phyloP scores from a whole-genome alignment of 2,797 vertebrate species.

The Anas acuta region DNA sequence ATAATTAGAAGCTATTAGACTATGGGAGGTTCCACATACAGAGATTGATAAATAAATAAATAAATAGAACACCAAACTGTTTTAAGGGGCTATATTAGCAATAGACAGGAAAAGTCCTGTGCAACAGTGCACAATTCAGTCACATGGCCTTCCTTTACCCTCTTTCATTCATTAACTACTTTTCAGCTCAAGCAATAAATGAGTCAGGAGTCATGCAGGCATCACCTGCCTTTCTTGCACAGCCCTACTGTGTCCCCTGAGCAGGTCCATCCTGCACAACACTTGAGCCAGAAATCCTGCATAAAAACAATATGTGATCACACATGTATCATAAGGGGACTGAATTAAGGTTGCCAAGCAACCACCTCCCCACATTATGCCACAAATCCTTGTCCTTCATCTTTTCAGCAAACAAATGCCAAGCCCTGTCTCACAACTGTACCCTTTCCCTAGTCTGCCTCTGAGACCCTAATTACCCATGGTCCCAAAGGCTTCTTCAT shows the following conservation, averaged over 20 bases:
- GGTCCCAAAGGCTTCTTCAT: slow-evolving; percentile 39
- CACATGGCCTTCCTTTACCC: neutral
- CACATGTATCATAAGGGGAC: neutral
- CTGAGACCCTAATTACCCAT: neutral
- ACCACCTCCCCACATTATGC: slow-evolving; percentile 23
- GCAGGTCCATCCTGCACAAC: neutral
- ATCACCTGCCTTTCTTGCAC: neutral
- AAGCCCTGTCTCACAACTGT: neutral
- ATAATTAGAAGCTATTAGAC: slow-evolving; percentile 1
- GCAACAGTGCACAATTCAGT: neutral
- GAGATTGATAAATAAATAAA: neutral
- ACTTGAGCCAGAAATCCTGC: neutral
- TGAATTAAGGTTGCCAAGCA: slow-evolving; percentile 53
- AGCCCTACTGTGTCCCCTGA: neutral
- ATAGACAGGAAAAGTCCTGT: neutral
- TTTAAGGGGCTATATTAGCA: neutral
- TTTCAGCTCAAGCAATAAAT: neutral
- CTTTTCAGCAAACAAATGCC: slow-evolving; percentile 52
- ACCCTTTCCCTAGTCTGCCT: neutral
- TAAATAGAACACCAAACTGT: too few species aligned
- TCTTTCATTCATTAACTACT: neutral
- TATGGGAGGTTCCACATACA: neutral
- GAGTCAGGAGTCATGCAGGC: neutral
- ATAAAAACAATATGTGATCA: slow-evolving; percentile 1
- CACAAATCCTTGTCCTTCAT: slow-evolving; percentile 55